Base-by-base conservation (phyloP, 1,140 invertebrate species). In the Ceratina japonica region DNA sequence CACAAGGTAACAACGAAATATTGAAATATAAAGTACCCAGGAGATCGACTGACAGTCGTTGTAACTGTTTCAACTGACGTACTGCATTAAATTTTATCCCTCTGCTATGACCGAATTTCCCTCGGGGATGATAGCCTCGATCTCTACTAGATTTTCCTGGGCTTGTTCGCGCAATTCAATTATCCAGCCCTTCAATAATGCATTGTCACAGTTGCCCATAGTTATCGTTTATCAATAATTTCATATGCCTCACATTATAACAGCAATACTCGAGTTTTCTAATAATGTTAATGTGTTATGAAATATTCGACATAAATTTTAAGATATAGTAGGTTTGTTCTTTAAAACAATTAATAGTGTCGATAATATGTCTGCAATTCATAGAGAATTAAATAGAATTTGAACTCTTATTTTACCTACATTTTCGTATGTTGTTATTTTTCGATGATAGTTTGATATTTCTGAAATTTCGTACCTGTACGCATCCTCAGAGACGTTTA, bases 401-500 rank as follows among this genome's bases (percentile, higher is more conserved):
- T 10, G 3, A 31, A 31, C 27, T 12, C n/a, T 37, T 54, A 44
- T n/a, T 13, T 44, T 18, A 13, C 18, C 10, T 18, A 64, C 18
- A 15, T 16, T 49, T 65, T 44, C 13, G 37, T 44, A 44, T 44
- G 27, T 31, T 4, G 27, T 31, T 31, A 31, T 31, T 4, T 31
- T 4, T 31, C 27, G 27, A 31, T 49, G 51, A 66, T n/a, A n/a
- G n/a, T 61, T 7, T 7, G 20, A 31, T n/a, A 15, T 3, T 52
- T 20, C 62, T 56, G 24, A 20, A 37, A 24, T 68, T 62, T 91
- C 92, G 93, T 94, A 99, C 97, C 94, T 96, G 93, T 98, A 98
- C 75, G 97, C 97, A 84, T 97, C 96, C 90, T 98, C 97, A 3
- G 98, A 98, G 49, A 99, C 97, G 90, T 99, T 99, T 69, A 99